A percentile compares a stretch with the other conserved stretches of the same genome.
Conservation (phyloP, 1,140 invertebrate species). For the Lanistes nyassanus region DNA sequence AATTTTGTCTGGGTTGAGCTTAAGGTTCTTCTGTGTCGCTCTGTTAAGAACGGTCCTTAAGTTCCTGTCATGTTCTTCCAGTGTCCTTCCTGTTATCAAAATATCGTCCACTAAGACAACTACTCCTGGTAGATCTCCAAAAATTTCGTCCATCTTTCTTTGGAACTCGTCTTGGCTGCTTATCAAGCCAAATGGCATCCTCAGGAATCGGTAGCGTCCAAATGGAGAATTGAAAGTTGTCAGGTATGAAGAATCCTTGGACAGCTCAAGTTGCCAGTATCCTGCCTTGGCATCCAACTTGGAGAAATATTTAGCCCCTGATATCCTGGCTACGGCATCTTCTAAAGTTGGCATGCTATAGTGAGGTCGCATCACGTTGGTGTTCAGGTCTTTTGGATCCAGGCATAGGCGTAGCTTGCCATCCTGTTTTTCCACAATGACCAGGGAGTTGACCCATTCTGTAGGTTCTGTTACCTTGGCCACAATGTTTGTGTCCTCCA, state of each 20-base stretch:
- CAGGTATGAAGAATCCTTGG: conserved; percentile 42
- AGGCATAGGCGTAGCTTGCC: conserved; percentile 41
- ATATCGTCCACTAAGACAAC: too few species aligned
- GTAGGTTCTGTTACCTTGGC: neutral
- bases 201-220: conserved; percentile 27
- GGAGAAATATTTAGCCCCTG: conserved; percentile 30
- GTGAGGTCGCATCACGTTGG: conserved; percentile 30
- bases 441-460: conserved; percentile 1
- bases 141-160: conserved; percentile 21
- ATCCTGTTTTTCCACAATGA: conserved; percentile 62
- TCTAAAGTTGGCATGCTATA: conserved; percentile 29
- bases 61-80: conserved; percentile 29
- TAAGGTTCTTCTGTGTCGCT: conserved; percentile 27
- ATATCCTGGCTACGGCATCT: conserved; percentile 31
- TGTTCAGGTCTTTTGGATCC: conserved; percentile 34
- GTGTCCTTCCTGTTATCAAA: conserved; percentile 26
- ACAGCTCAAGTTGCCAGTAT: conserved; percentile 53
- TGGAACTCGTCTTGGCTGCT: too few species aligned
- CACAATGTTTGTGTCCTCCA: neutral
- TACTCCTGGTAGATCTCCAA: conserved; percentile 26
- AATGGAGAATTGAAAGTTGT: conserved; percentile 57
- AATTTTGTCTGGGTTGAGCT: conserved; percentile 32
- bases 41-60: conserved; percentile 23
- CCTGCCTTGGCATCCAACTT: too few species aligned
- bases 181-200: conserved; percentile 32